Evolutionary conservation across 1,140 invertebrate species (phyloP), one percentile per base, ranked within the genome.

Genomic region (Drosophila littoralis): DNA sequence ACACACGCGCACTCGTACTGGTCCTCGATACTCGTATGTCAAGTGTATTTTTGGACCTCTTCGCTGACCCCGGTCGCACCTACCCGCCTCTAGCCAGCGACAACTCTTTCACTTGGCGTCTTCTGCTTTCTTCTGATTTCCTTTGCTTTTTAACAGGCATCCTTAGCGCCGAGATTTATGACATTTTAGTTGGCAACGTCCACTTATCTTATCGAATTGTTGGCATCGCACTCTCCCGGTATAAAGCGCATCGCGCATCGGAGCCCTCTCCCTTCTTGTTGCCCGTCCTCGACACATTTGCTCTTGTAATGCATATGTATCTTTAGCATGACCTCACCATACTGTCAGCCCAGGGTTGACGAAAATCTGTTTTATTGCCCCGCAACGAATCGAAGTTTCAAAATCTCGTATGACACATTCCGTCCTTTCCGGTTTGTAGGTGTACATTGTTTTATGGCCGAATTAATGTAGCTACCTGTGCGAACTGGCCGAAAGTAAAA

Each of bases 91-190:
- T 13, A 48, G 28, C 68, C 52, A 52, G 65, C 79, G 75, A 91
- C 88, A 91, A 91, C 83, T 88, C 88, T 91, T 90, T 79, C 65
- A 58, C 67, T 86, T 81, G 65, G 59, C 74, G 58, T 74, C 57
- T 63, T 88, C 10, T 72, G 76, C 76, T 75, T 77, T 89, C 67
- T 64, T 76, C 78, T 69, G 60, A 61, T 79, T 74, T 70, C 66
- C 42, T 78, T 45, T 45, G 42, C 42, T 71, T 55, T 68, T 76
- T 81, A 80, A 76, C 63, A 64, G 77, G 82, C 69, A 82, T 91
- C 88, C 77, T 91, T 91, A 91, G 81, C 81, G 75, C 81, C 59
- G 77, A 91, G 90, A 91, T 91, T 91, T 91, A 91, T 91, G 90
- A 89, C 79, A 91, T 75, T 91, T 91, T 77, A 78, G 77, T 91